Evolutionary conservation across 2,113 vertebrate genomes (phyloP).

Genomic region (Micronycteris hirsuta): DNA sequence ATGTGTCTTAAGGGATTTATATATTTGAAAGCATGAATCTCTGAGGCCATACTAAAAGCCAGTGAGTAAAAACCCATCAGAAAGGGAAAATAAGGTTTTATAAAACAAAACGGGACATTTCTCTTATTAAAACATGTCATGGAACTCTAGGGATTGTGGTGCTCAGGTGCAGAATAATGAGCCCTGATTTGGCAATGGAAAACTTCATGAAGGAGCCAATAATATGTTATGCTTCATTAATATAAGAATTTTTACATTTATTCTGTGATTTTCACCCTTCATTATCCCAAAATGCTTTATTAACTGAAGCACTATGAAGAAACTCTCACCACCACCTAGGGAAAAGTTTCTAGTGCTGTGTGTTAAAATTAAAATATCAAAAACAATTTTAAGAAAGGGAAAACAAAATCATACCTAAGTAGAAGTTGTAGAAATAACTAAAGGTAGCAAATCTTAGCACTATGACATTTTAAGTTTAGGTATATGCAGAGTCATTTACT

Average conservation of each 20-base stretch:
- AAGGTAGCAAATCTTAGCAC: neutral
- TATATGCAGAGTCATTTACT: neutral
- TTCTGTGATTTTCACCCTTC: conserved; percentile 56
- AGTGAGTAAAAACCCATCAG: neutral
- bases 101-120: conserved; percentile 38
- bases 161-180: conserved; percentile 64
- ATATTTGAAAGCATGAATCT: conserved; percentile 21
- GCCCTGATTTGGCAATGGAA: conserved; percentile 52
- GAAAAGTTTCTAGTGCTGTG: neutral
- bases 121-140: conserved; percentile 44
- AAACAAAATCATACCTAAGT: neutral
- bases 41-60: neutral
- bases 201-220: conserved; percentile 45
- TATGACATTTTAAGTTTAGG: neutral
- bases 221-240: conserved; percentile 57
- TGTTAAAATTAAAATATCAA: conserved; percentile 46
- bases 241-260: conserved; percentile 52
- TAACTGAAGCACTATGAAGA: conserved; percentile 25
- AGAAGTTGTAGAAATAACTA: neutral
- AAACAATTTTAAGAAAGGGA: neutral
- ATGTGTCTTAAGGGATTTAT: conserved; percentile 24
- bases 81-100: conserved; percentile 39
- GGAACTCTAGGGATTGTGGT: conserved; percentile 40
- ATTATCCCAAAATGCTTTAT: conserved; percentile 51
- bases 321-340: neutral